These are phyloP conservation scores for Dendrocincla tyrannina DNA, from an alignment of 2,797 vertebrate genomes.

Conservation along the genomic window DNA sequence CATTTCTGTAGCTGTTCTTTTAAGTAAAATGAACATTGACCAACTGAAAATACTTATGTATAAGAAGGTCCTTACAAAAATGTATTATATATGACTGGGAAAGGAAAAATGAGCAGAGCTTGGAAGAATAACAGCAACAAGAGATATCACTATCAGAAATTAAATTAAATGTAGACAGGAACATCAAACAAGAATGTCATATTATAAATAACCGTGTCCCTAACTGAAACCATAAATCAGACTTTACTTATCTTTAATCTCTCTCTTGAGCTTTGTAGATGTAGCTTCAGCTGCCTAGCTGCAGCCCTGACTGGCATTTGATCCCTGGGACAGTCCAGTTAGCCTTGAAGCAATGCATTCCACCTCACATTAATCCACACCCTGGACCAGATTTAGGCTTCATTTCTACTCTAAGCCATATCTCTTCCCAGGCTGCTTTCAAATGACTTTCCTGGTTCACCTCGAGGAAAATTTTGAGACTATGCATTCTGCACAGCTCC, in stretches of 20 bases:
- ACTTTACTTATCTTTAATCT: conserved; percentile 51
- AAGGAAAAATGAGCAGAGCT: conserved; percentile 37
- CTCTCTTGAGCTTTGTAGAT: conserved; percentile 42
- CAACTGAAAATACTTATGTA: conserved; percentile 32
- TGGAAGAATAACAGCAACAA: conserved; percentile 52
- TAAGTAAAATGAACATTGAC: neutral
- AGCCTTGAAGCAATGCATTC: conserved; percentile 1
- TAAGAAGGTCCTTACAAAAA: neutral
- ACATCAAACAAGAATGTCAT: conserved; percentile 50
- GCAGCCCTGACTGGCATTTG: conserved; percentile 26
- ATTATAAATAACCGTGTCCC: conserved; percentile 52
- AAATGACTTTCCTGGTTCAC: neutral
- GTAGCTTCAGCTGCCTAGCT: neutral
- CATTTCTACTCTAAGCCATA: neutral
- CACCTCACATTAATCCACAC: neutral
- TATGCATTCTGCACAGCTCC: neutral
- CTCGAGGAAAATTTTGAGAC: neutral
- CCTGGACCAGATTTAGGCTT: neutral
- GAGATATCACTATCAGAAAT: conserved; percentile 59
- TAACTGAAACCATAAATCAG: conserved; percentile 55
- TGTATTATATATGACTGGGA: neutral
- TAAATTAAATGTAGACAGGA: conserved; percentile 61
- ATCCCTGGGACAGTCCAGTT: neutral
- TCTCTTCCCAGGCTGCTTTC: conserved; percentile 2
- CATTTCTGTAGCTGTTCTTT: neutral